Conservation (phyloP, 2,797 vertebrate genomes). For the Megalops cyprinoides region DNA sequence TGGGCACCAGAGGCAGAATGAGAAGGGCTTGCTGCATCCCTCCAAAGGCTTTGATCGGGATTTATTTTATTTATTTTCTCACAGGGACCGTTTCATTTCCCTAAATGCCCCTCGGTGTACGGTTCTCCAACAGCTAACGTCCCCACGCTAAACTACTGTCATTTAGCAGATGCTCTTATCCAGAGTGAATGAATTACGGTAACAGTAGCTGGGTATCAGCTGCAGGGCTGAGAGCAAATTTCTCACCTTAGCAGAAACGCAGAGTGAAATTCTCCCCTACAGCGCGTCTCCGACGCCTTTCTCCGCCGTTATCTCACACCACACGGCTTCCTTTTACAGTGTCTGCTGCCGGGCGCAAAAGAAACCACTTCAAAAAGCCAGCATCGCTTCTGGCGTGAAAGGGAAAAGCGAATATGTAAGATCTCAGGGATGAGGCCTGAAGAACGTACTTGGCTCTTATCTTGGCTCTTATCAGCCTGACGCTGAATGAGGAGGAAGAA, state of each 20-base stretch:
- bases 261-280: not conserved
- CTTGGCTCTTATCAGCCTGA: not conserved
- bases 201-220: too few relatives aligned
- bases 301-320: not conserved
- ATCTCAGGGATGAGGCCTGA: too few relatives aligned
- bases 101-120: too few relatives aligned
- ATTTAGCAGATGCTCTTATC: not conserved
- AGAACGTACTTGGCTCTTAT: not conserved
- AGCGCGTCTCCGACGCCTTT: not conserved
- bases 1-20: too few relatives aligned
- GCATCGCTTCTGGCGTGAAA: not conserved
- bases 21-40: too few relatives aligned
- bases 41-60: too few relatives aligned
- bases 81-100: too few relatives aligned
- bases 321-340: not conserved
- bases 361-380: constrained; percentile 24
- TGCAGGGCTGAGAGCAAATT: too few relatives aligned
- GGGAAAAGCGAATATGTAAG: not conserved
- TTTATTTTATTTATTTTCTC: too few relatives aligned
- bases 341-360: not conserved
- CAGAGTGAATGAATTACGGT: too few relatives aligned
- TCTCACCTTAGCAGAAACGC: not conserved
- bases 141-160: not conserved
- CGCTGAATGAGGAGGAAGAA: not conserved
- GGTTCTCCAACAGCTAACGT: too few relatives aligned